Evolutionary conservation across 2,888 invertebrate genomes (phyloP), one percentile per base, ranked within the genome.

Genomic region (Apamea sordens): DNA sequence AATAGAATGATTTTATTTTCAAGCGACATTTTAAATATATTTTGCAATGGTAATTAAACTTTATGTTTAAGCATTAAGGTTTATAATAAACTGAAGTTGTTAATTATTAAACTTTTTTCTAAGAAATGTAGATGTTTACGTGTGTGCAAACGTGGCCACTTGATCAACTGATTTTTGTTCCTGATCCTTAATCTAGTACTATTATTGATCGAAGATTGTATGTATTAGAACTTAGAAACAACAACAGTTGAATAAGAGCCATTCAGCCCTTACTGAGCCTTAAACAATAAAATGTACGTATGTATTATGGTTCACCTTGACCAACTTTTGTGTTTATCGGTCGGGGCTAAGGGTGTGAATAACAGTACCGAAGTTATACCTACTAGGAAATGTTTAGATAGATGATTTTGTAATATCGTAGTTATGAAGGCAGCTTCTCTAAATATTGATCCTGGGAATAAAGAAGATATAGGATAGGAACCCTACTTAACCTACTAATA

Each of bases 281-380:
- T 65, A 36, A 18, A 56, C 61, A 61, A 63, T 63, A 82, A 82
- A 63, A 53, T 73, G 24, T 80, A 44, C 41, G 24, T 80, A 44
- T 41, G 24, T 63, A 53, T 78, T 50, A 32, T 15, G 82, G 36
- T 74, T 82, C 75, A 74, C 82, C 82, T 82, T 80, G 75, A 74
- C 68, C 61, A 69, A 82, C 61, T 80, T 80, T 53, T 44, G 59
- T 70, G 63, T 70, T 47, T 64, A 64, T 56, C 28, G 80, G 32
- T 61, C n/a, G 36, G 50, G 50, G 32, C 24, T 67, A 53, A 61
- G 65, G 67, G 53, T 41, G 41, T 72, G n/a, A 73, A 73, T 65
- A 79, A 21, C 32, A 32, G 32, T 32, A 32, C 47, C 21, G 1
- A 56, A 79, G 65, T 61, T 24, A 2, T 21, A n/a, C 24, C 1